These are phyloP conservation scores for Zoanthus sansibaricus DNA, from an alignment of 92 coral and sea anemone genomes.

Conservation along the genomic window DNA sequence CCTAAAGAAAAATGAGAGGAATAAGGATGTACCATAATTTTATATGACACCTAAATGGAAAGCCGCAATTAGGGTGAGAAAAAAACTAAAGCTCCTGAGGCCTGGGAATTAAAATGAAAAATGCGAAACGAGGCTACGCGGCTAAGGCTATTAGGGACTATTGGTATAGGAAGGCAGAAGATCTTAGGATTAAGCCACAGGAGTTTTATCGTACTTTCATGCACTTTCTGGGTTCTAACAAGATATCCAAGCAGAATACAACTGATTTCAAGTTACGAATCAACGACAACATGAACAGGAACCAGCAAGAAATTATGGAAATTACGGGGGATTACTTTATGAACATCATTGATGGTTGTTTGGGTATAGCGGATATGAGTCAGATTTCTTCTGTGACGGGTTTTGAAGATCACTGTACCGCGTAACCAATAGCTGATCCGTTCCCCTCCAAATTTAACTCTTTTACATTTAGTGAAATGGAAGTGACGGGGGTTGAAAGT, in stretches of 20 bases:
- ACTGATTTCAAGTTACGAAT: neutral
- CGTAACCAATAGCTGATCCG: neutral
- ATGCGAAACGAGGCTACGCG: too few species aligned
- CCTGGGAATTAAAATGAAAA: too few species aligned
- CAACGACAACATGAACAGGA: neutral
- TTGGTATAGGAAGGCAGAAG: constrained; percentile 42
- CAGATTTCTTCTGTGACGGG: neutral
- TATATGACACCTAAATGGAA: too few species aligned
- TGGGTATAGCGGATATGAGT: constrained; percentile 17
- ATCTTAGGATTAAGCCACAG: constrained; percentile 34
- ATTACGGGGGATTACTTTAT: neutral
- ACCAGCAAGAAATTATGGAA: neutral
- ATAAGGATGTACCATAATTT: too few species aligned
- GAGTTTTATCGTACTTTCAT: constrained; percentile 14
- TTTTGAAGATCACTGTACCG: constrained; percentile 12
- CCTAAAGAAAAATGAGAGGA: too few species aligned
- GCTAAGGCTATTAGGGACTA: neutral
- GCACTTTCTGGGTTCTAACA: constrained; percentile 13
- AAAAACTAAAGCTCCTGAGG: too few species aligned
- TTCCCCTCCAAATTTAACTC: neutral
- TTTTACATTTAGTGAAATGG: neutral
- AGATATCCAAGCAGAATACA: neutral
- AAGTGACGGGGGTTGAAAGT: neutral
- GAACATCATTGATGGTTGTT: constrained; percentile 1
- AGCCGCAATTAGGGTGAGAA: too few species aligned